phyloP scores from a whole-genome alignment of 2,113 vertebrate genomes.

The Cottus gobio region DNA sequence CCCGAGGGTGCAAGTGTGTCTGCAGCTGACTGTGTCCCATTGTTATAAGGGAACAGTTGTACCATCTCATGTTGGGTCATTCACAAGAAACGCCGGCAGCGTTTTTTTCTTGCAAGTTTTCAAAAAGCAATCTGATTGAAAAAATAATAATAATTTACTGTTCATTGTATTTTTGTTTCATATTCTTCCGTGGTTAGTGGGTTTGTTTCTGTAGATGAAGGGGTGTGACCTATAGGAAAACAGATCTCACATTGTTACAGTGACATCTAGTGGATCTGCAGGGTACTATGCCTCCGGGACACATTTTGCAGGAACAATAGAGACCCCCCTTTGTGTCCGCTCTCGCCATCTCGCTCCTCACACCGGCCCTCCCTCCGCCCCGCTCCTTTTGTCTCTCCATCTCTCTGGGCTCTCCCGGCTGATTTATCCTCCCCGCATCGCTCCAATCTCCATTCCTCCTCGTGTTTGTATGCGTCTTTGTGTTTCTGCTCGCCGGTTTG shows the following conservation, averaged over 20 bases:
- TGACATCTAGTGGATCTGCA: conserved; percentile 76
- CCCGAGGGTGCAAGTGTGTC: conserved; percentile 5
- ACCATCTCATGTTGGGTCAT: conserved; percentile 27
- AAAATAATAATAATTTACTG: too few relatives aligned
- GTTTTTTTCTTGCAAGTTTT: background rate
- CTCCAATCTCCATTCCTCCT: conserved; percentile 30
- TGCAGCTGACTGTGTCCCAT: conserved; percentile 32
- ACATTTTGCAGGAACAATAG: conserved; percentile 78
- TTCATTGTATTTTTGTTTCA: background rate
- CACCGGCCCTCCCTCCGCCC: conserved; percentile 56
- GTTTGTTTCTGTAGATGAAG: conserved; percentile 8
- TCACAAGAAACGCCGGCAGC: background rate
- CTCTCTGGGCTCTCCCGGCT: conserved; percentile 45
- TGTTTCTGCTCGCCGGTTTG: conserved; percentile 61
- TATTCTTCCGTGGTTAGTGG: conserved; percentile 15
- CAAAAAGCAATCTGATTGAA: background rate
- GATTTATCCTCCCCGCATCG: conserved; percentile 28
- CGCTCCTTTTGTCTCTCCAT: conserved; percentile 70
- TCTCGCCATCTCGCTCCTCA: conserved; percentile 57
- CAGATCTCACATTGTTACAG: conserved; percentile 32
- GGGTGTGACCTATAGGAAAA: conserved; percentile 49
- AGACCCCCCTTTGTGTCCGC: conserved; percentile 71
- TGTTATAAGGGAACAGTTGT: conserved; percentile 37
- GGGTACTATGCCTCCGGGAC: conserved; percentile 42
- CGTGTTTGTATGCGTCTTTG: conserved; percentile 55